phyloP scores from a whole-genome alignment of 2,797 vertebrate species.

The Poeciliopsis infans region DNA sequence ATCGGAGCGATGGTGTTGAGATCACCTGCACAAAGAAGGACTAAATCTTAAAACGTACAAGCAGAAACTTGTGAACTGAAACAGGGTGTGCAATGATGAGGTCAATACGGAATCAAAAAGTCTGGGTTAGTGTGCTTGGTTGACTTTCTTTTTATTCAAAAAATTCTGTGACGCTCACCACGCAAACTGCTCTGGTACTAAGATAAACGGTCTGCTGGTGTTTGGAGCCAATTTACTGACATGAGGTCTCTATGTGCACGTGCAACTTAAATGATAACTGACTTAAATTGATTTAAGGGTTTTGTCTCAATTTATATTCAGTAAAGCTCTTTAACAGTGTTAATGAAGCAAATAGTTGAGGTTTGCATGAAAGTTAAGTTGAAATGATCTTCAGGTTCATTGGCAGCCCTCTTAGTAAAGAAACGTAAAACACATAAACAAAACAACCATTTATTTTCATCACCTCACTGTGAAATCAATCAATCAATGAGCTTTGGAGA shows the following conservation, averaged over 20 bases:
- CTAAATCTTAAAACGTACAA: neutral
- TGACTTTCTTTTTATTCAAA: neutral
- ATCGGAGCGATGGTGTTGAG: slow-evolving; percentile 95
- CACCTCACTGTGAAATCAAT: neutral
- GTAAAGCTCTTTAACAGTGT: neutral
- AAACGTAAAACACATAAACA: neutral
- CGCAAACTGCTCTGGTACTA: neutral
- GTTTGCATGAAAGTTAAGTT: neutral
- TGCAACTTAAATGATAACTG: neutral
- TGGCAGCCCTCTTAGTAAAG: neutral
- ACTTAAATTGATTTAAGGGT: neutral
- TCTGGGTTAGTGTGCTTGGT: no score
- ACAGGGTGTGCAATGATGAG: neutral
- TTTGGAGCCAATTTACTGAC: neutral
- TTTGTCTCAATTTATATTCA: neutral
- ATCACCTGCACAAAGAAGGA: slow-evolving; percentile 80
- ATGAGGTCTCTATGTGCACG: neutral
- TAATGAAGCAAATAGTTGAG: neutral
- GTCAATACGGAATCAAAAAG: neutral
- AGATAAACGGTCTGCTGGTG: neutral
- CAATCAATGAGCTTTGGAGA: neutral
- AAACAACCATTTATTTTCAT: neutral
- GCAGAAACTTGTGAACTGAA: neutral
- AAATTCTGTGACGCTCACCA: neutral
- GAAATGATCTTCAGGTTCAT: neutral